Percentiles rank a stretch among this genome's conserved stretches.
These are phyloP conservation scores for Hedychridium roseum DNA, from an alignment of 2,888 invertebrate genomes.

Conservation along the genomic window DNA sequence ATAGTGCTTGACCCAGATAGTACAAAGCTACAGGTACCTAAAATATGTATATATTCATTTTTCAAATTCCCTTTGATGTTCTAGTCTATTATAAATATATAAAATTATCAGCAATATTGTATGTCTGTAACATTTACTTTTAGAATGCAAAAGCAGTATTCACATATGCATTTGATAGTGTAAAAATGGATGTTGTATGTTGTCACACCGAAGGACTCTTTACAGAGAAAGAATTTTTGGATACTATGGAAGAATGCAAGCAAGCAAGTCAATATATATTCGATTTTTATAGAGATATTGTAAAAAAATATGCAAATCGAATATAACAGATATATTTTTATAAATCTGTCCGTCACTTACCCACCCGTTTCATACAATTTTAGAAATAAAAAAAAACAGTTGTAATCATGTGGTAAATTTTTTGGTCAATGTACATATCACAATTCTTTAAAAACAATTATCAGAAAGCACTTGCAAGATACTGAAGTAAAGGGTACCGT, in stretches of 20 bases:
- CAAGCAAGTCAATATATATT: slow-evolving; percentile 75
- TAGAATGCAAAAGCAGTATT: slow-evolving; percentile 71
- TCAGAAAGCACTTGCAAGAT: no score
- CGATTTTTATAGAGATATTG: slow-evolving; percentile 75
- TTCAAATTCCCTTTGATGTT: slow-evolving; percentile 1
- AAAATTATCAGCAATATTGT: not conserved
- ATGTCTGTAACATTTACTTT: slow-evolving; percentile 37
- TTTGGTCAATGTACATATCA: no score
- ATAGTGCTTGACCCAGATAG: slow-evolving; percentile 72
- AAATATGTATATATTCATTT: slow-evolving; percentile 17
- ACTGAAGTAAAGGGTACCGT: no score
- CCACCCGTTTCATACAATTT: no score
- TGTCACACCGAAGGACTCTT: slow-evolving; percentile 78
- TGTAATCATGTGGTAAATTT: no score
- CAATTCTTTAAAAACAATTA: no score
- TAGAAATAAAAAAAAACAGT: no score
- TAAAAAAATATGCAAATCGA: slow-evolving; percentile 67
- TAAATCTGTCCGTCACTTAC: no score
- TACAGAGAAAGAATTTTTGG: slow-evolving; percentile 72
- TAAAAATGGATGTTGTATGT: slow-evolving; percentile 68
- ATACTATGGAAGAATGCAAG: slow-evolving; percentile 72
- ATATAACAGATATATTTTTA: no score
- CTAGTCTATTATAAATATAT: not conserved
- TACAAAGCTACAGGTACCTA: slow-evolving; percentile 62
- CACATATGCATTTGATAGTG: slow-evolving; percentile 79